Conservation (phyloP, 2,888 invertebrate genomes). For the Apamea anceps region DNA sequence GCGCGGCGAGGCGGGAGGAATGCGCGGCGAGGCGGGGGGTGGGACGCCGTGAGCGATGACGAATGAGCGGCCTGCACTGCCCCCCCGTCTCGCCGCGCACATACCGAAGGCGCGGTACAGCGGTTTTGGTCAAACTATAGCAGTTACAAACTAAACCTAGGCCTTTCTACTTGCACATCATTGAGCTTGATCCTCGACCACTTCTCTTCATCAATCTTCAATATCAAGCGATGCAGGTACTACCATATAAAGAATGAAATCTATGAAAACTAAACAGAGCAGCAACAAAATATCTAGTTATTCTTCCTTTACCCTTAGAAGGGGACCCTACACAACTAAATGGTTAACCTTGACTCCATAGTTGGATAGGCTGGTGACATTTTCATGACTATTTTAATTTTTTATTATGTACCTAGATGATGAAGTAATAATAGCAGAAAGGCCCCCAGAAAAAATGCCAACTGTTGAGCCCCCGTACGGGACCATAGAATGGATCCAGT, state of each 20-base stretch:
- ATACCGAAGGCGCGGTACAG: too few species aligned
- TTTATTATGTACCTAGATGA: slow-evolving; percentile 5
- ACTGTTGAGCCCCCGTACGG: slow-evolving; percentile 73
- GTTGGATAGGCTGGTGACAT: not conserved
- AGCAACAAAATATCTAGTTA: not conserved
- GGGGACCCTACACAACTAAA: not conserved
- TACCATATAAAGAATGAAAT: not conserved
- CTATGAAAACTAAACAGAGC: not conserved
- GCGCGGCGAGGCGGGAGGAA: too few species aligned
- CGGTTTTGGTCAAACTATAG: too few species aligned
- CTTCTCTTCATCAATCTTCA: not conserved
- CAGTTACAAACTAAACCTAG: not conserved
- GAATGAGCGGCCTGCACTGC: too few species aligned
- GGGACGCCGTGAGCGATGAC: too few species aligned
- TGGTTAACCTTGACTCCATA: not conserved
- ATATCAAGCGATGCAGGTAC: not conserved
- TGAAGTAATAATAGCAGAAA: slow-evolving; percentile 62
- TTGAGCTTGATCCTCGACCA: not conserved
- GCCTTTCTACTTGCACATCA: not conserved
- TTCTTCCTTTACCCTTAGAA: not conserved
- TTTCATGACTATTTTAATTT: not conserved
- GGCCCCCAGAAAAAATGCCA: slow-evolving; percentile 65
- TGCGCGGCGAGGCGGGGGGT: too few species aligned
- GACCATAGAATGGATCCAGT: slow-evolving; percentile 81
- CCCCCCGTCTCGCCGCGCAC: too few species aligned